Percentiles rank a stretch among this genome's conserved stretches.
Evolutionary conservation across 2,888 invertebrate genomes (phyloP).

Genomic region (Parnassius mnemosyne): DNA sequence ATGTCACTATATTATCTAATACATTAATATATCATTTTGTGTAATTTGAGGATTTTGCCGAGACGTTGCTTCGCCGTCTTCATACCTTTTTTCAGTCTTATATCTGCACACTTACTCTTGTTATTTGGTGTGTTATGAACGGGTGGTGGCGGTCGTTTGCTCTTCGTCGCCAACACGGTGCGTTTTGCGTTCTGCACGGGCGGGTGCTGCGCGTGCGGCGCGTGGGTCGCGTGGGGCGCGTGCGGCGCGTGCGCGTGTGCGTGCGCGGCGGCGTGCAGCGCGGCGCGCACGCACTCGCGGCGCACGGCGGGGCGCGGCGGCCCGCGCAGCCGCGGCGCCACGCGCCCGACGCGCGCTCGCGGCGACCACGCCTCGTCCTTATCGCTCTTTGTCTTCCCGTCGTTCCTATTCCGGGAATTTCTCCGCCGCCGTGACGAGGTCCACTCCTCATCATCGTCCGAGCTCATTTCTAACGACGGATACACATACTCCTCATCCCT

Average conservation of each 20-base stretch:
- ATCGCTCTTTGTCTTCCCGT: constrained; percentile 49
- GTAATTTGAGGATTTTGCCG: constrained; percentile 93
- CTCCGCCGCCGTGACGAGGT: constrained; percentile 50
- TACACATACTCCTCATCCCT: constrained; percentile 94
- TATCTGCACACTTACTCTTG: no score
- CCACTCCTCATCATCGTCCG: constrained; percentile 84
- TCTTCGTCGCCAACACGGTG: no score
- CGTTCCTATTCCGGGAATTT: constrained; percentile 45
- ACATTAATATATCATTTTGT: constrained; percentile 88
- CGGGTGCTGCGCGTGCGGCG: neutral
- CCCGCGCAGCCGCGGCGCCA: constrained; percentile 86
- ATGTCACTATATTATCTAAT: constrained; percentile 25
- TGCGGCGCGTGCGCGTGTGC: constrained; percentile 29
- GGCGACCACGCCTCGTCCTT: constrained; percentile 93
- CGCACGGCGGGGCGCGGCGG: constrained; percentile 88
- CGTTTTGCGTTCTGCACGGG: no score
- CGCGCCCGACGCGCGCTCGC: constrained; percentile 86
- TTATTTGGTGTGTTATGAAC: no score
- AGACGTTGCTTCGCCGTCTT: constrained; percentile 94
- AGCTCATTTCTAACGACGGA: constrained; percentile 90
- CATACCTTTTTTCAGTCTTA: constrained; percentile 92
- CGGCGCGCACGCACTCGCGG: constrained; percentile 89
- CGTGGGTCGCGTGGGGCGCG: neutral
- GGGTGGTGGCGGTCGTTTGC: no score
- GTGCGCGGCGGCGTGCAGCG: constrained; percentile 85